Base-by-base conservation (phyloP, 2,888 invertebrate species). In the Capitulum mitella region DNA sequence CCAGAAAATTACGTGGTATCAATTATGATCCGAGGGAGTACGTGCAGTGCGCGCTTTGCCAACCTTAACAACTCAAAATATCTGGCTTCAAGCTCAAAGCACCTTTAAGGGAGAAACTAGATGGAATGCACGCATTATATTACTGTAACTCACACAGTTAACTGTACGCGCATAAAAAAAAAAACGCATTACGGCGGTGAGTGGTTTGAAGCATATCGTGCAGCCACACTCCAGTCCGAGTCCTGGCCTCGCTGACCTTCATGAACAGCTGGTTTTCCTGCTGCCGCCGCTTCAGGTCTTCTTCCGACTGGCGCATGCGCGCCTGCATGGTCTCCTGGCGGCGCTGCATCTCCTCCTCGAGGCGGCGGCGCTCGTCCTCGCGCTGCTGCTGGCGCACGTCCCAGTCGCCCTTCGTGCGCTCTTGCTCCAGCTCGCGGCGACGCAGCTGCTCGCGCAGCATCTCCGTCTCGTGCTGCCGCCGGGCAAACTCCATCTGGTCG, bases 391-490 rank as follows among this genome's bases (percentile, higher is more conserved):
- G 91, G 79, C 92, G 91, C 89, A 91, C 89, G 87, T 93, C 93
- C 92, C 93, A 92, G 85, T 91, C 92, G 84, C 92, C 89, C 87
- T 93, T 93, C 86, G 93, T 93, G 3, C 94, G 90, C 84, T 95
- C 95, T 83, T 93, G 91, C 85, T 95, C 94, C 84, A 92, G 90
- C 87, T 95, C 95, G 79, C 95, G 90, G 85, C 92, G 91, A 34
- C 94, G 90, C 82, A 95, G 86, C 82, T 82, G 74, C 46, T 75
- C 29, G 40, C 77, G 74, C 77, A 98, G 89, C 86, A 95, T 88
- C 87, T 97, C 96, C 3, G 98, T 97, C 87, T 98, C 98, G 86
- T 98, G 97, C 87, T 98, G 98, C 86, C 95, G 96, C 86, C 93
- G 91, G 12, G 97, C 97, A 85, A 93, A 93, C 86, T 97, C 97